Evolutionary conservation across 2,797 vertebrate genomes (phyloP).

Genomic region (Alfaro cultratus): DNA sequence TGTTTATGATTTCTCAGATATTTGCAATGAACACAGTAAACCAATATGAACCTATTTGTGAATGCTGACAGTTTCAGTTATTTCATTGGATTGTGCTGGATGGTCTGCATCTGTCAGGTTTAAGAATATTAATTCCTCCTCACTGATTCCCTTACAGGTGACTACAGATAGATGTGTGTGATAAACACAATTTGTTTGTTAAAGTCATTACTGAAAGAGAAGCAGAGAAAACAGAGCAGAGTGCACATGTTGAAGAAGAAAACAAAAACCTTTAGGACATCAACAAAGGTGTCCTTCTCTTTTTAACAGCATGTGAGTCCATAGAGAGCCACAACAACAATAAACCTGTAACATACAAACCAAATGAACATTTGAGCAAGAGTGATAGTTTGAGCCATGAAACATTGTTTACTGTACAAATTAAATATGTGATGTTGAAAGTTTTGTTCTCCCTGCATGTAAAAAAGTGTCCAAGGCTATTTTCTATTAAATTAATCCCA

Average conservation of each 20-base stretch:
- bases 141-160: background rate
- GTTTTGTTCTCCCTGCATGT: conserved; percentile 72
- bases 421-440: conserved; percentile 72
- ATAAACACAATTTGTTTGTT: conserved; percentile 12
- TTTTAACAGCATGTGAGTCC: conserved; percentile 28
- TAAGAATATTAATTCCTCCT: background rate
- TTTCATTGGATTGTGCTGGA: background rate
- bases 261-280: conserved; percentile 3
- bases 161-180: background rate
- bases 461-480: conserved; percentile 71
- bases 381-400: conserved; percentile 13
- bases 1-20: background rate
- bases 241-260: conserved; percentile 41
- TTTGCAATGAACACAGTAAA: background rate
- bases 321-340: conserved; percentile 1
- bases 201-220: conserved; percentile 11
- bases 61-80: background rate
- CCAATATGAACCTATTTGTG: background rate
- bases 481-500: conserved; percentile 58
- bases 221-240: conserved; percentile 38
- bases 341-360: conserved; percentile 6
- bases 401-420: conserved; percentile 59
- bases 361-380: conserved; percentile 9
- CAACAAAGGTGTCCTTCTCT: conserved; percentile 16
- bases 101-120: background rate